Percentiles rank a stretch among this genome's conserved stretches.
Conservation (phyloP, 2,888 invertebrate species). For the Pyrrhosoma nymphula region DNA sequence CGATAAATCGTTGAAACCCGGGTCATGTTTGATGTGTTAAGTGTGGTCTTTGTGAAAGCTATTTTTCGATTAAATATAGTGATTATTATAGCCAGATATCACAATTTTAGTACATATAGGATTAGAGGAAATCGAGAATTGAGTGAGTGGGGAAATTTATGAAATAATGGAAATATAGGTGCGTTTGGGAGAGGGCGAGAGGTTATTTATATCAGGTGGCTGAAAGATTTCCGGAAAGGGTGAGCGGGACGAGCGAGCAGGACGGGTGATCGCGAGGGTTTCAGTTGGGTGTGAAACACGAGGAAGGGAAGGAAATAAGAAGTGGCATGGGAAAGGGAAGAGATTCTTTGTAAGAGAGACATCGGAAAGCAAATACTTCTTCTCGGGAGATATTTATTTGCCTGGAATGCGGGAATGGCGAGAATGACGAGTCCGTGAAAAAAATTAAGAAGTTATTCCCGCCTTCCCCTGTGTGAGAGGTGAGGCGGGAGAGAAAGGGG, state of each 20-base stretch:
- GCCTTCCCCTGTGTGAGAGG: not conserved
- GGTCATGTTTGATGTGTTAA: too few species aligned
- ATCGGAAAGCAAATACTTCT: not conserved
- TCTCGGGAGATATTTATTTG: not conserved
- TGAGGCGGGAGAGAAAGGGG: not conserved
- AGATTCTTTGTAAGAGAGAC: not conserved
- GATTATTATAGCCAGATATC: too few species aligned
- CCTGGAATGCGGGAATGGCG: constrained; percentile 24
- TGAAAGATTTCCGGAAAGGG: not conserved
- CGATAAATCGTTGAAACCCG: too few species aligned
- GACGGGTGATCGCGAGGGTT: not conserved
- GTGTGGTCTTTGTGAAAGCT: too few species aligned
- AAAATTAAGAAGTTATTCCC: not conserved
- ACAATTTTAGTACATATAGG: not conserved
- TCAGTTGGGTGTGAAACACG: too few species aligned
- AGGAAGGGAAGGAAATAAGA: not conserved
- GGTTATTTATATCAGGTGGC: not conserved
- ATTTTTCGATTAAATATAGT: too few species aligned
- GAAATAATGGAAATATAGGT: not conserved
- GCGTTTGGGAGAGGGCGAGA: not conserved
- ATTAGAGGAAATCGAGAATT: not conserved
- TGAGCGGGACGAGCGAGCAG: not conserved
- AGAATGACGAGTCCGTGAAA: not conserved
- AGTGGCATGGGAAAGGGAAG: not conserved
- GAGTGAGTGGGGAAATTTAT: not conserved